phyloP scores from a whole-genome alignment of 2,888 invertebrate species.

The Adineta ricciae region DNA sequence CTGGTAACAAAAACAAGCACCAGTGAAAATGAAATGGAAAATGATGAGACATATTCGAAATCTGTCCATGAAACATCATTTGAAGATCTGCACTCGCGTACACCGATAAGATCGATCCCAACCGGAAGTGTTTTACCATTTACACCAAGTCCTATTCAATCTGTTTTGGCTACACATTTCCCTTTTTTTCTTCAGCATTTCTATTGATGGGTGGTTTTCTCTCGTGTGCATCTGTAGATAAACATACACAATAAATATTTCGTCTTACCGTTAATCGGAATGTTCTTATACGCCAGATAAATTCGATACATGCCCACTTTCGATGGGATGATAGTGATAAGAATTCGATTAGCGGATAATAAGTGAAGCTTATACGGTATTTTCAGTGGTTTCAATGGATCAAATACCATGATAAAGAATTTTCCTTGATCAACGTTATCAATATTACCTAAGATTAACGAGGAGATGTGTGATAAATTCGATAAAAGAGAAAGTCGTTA shows the following conservation, averaged over 20 bases:
- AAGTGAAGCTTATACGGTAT: not conserved
- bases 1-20: not conserved
- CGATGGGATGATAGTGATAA: not conserved
- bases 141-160: not conserved
- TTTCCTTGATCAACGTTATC: not conserved
- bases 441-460: not conserved
- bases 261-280: not conserved
- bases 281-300: not conserved
- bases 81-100: not conserved
- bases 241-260: not conserved
- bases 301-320: not conserved
- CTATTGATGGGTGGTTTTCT: not conserved
- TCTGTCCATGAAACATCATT: not conserved
- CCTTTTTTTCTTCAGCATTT: slow-evolving; percentile 13
- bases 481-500: not conserved
- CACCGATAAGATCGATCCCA: not conserved
- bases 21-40: not conserved
- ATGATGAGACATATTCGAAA: not conserved
- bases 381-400: not conserved
- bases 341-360: not conserved
- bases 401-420: not conserved
- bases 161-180: not conserved
- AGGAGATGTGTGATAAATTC: not conserved
- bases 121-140: not conserved
- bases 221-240: not conserved